A percentile compares a stretch with the other conserved stretches of the same genome.
Evolutionary conservation across 2,113 vertebrate species (phyloP).

Genomic region (Gallinago media): DNA sequence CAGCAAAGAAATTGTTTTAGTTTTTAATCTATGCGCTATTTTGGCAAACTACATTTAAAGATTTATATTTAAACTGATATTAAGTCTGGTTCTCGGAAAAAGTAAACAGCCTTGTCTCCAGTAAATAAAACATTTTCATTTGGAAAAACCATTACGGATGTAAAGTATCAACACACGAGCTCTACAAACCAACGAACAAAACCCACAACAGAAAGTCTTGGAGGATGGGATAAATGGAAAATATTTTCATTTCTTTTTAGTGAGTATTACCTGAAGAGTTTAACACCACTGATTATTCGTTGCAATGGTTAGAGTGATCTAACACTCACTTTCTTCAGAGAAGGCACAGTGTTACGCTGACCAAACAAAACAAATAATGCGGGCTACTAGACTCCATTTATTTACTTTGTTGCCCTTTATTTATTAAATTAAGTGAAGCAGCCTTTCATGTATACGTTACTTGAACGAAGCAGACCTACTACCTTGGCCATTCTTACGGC

Average conservation of each 20-base stretch:
- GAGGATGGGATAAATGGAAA: background rate
- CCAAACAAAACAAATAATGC: background rate
- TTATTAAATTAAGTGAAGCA: background rate
- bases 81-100: background rate
- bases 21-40: background rate
- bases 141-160: background rate
- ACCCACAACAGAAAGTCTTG: background rate
- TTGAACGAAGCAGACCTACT: background rate
- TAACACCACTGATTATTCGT: background rate
- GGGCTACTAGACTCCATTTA: background rate
- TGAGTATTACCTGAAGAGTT: background rate
- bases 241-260: background rate
- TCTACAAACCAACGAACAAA: background rate
- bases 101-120: slow-evolving; percentile 1
- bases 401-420: background rate
- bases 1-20: background rate
- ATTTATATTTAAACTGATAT: background rate
- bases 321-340: background rate
- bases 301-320: background rate
- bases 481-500: fast-evolving
- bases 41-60: background rate
- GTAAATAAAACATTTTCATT: background rate
- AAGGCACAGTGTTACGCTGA: background rate
- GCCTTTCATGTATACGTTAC: background rate
- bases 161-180: background rate